These are phyloP conservation scores for Kryphioiulus occultus DNA, from an alignment of 2,888 invertebrate genomes.

Conservation along the genomic window DNA sequence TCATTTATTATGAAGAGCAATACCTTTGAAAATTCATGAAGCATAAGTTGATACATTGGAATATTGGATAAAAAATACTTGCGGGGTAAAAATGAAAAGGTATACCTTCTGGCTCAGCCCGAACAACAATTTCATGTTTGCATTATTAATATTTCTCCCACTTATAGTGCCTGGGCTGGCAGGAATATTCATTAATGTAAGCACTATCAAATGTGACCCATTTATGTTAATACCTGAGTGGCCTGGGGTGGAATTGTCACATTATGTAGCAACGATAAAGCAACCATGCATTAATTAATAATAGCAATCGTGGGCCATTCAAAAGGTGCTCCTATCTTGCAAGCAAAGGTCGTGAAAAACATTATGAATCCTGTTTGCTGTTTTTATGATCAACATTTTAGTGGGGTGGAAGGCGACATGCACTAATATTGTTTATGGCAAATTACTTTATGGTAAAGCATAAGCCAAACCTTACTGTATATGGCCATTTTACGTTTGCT, in stretches of 20 bases:
- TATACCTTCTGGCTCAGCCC: too few relatives aligned
- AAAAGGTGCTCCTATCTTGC: not conserved
- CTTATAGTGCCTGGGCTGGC: not conserved
- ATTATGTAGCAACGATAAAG: not conserved
- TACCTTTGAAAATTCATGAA: too few relatives aligned
- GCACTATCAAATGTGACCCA: not conserved
- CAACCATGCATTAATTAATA: constrained; percentile 13
- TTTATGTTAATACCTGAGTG: constrained; percentile 20
- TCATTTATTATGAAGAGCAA: too few relatives aligned
- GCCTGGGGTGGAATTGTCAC: not conserved
- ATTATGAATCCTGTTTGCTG: not conserved
- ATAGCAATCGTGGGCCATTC: not conserved
- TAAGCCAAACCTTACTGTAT: too few relatives aligned
- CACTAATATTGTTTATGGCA: not conserved
- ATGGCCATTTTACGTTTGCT: too few relatives aligned
- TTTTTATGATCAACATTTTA: not conserved
- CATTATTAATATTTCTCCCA: not conserved
- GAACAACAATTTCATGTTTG: not conserved
- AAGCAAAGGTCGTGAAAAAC: not conserved
- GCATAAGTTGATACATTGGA: too few relatives aligned
- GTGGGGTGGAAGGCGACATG: not conserved
- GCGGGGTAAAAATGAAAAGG: too few relatives aligned
- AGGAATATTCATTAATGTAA: not conserved
- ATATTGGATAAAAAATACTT: too few relatives aligned
- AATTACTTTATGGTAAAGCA: not conserved